phyloP scores from a whole-genome alignment of 2,888 invertebrate species.

The Himalopsyche anomala region DNA sequence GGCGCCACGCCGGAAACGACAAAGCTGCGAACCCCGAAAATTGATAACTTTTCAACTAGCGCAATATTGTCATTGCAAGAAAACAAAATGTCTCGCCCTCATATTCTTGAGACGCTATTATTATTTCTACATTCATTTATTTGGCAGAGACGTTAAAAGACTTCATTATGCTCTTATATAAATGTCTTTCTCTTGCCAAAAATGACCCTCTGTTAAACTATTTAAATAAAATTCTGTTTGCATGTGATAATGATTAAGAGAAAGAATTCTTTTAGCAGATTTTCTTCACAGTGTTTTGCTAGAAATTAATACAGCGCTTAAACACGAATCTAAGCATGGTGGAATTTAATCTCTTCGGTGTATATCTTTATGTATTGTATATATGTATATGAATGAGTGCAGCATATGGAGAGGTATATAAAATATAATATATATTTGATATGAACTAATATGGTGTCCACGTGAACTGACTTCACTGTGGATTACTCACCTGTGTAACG shows the following conservation, averaged over 20 bases:
- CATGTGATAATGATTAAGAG: not conserved
- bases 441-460: no score
- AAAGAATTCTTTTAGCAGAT: not conserved
- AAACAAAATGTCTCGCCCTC: conserved; percentile 4
- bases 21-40: conserved; percentile 60
- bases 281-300: not conserved
- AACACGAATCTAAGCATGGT: no score
- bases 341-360: no score
- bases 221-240: no score
- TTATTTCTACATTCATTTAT: conserved; percentile 4
- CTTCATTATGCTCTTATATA: conserved; percentile 56
- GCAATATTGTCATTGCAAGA: conserved; percentile 37
- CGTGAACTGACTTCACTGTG: no score
- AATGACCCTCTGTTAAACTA: conserved; percentile 48
- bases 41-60: conserved; percentile 64
- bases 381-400: no score
- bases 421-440: no score
- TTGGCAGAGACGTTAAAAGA: conserved; percentile 4
- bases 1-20: conserved; percentile 64
- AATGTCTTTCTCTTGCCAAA: conserved; percentile 53
- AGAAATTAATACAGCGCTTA: not conserved
- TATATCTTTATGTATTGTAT: no score
- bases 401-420: no score
- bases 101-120: conserved; percentile 3
- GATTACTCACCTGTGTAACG: no score